phyloP scores from a whole-genome alignment of 1,140 invertebrate species.

The Heliconius melpomene region DNA sequence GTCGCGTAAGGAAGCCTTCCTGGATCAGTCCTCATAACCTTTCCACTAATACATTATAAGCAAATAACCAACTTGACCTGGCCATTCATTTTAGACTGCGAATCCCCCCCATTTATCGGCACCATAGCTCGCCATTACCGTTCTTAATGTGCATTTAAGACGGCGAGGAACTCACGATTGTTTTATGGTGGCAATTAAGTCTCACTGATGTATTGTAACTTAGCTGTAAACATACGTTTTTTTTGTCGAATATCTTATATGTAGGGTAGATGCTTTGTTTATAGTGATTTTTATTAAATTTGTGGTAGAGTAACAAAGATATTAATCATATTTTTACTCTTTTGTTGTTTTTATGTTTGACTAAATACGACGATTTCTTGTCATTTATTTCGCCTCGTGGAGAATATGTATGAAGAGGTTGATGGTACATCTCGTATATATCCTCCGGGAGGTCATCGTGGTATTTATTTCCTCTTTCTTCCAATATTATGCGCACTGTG shows the following conservation, averaged over 20 bases:
- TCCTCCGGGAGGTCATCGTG: too few relatives aligned
- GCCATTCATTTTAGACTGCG: conserved; percentile 28
- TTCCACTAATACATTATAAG: background rate
- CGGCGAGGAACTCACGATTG: conserved; percentile 56
- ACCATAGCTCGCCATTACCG: conserved; percentile 54
- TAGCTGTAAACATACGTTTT: background rate
- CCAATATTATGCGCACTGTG: too few relatives aligned
- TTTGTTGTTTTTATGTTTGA: too few relatives aligned
- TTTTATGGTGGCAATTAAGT: conserved; percentile 69
- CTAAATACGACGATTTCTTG: too few relatives aligned
- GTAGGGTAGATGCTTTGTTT: background rate
- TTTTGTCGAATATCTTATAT: background rate
- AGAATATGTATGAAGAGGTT: too few relatives aligned
- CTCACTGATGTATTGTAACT: conserved; percentile 48
- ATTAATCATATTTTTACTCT: too few relatives aligned
- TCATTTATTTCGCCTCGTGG: too few relatives aligned
- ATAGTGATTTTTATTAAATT: background rate
- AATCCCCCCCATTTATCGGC: conserved; percentile 54
- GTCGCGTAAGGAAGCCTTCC: background rate
- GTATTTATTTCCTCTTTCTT: too few relatives aligned
- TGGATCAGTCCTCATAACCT: background rate
- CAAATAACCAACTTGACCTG: conserved; percentile 17
- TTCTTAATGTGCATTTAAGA: conserved; percentile 64
- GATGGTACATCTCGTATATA: too few relatives aligned
- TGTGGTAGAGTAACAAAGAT: background rate